These are phyloP conservation scores for Deroptyus accipitrinus DNA, from an alignment of 2,113 vertebrate species.

Conservation along the genomic window DNA sequence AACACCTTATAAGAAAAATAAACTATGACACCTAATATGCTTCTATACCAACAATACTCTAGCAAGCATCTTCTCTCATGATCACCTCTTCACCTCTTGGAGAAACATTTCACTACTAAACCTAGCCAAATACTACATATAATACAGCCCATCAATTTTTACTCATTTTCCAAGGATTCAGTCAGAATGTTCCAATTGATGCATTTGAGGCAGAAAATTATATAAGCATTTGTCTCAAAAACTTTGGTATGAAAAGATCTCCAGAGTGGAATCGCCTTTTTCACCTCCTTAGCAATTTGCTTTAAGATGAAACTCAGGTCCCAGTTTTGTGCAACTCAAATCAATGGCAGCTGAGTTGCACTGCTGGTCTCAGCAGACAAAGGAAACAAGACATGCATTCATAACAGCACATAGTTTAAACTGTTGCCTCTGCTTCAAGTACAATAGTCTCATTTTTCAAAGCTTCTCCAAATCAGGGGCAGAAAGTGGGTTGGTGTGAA, in stretches of 20 bases:
- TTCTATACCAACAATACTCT: neutral
- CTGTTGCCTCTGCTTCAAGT: neutral
- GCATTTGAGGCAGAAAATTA: neutral
- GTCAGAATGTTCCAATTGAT: neutral
- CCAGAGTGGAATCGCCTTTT: neutral
- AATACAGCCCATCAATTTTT: neutral
- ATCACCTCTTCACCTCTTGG: neutral
- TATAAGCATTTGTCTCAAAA: neutral
- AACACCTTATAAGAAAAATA: neutral
- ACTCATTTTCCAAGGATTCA: neutral
- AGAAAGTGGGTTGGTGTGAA: neutral
- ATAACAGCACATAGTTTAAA: neutral
- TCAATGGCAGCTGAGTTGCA: neutral
- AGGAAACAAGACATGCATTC: neutral
- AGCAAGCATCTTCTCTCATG: neutral
- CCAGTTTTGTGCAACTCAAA: neutral
- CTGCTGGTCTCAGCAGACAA: neutral
- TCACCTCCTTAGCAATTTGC: neutral
- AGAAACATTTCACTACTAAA: neutral
- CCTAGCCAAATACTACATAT: neutral
- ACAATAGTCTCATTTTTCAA: neutral
- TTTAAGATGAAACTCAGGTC: neutral
- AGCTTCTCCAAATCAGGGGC: neutral
- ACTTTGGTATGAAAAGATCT: neutral
- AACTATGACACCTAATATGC: neutral